These are phyloP conservation scores for Dasysyrphus albostriatus DNA, from an alignment of 2,888 invertebrate genomes.

Conservation along the genomic window DNA sequence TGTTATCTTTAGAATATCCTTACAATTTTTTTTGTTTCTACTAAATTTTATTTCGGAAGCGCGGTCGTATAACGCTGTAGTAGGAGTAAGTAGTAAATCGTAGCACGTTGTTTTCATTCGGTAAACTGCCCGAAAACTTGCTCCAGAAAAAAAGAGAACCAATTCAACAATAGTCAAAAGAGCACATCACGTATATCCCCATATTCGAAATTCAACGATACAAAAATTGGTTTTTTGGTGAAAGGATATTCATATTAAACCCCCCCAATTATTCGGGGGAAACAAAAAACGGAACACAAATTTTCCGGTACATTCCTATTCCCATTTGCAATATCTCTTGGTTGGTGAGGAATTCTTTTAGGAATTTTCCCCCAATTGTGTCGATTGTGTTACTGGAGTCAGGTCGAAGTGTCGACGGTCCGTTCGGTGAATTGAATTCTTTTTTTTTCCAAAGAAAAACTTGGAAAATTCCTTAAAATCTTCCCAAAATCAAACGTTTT, in stretches of 20 bases:
- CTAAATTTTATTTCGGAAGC: slow-evolving; percentile 16
- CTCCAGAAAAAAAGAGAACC: slow-evolving; percentile 22
- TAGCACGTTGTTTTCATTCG: slow-evolving; percentile 74
- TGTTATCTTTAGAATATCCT: slow-evolving; percentile 39
- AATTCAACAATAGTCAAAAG: slow-evolving; percentile 19
- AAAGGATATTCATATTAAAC: slow-evolving; percentile 25
- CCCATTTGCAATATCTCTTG: slow-evolving; percentile 29
- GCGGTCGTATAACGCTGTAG: slow-evolving; percentile 18
- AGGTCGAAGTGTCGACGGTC: slow-evolving; percentile 80
- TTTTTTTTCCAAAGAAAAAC: slow-evolving; percentile 55
- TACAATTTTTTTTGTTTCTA: slow-evolving; percentile 14
- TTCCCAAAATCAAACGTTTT: slow-evolving; percentile 27
- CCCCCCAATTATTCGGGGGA: slow-evolving; percentile 7
- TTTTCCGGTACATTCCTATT: slow-evolving; percentile 45
- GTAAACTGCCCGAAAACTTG: slow-evolving; percentile 52
- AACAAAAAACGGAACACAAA: slow-evolving; percentile 37
- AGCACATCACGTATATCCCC: neutral
- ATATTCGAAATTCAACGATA: neutral
- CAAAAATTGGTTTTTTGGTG: slow-evolving; percentile 10
- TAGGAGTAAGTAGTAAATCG: slow-evolving; percentile 40
- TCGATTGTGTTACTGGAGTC: slow-evolving; percentile 83
- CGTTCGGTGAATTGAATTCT: slow-evolving; percentile 64
- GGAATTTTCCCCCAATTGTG: slow-evolving; percentile 79
- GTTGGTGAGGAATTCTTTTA: slow-evolving; percentile 57
- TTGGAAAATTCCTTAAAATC: slow-evolving; percentile 45